Conservation (phyloP, 2,888 invertebrate species). For the Frankliniella intonsa region DNA sequence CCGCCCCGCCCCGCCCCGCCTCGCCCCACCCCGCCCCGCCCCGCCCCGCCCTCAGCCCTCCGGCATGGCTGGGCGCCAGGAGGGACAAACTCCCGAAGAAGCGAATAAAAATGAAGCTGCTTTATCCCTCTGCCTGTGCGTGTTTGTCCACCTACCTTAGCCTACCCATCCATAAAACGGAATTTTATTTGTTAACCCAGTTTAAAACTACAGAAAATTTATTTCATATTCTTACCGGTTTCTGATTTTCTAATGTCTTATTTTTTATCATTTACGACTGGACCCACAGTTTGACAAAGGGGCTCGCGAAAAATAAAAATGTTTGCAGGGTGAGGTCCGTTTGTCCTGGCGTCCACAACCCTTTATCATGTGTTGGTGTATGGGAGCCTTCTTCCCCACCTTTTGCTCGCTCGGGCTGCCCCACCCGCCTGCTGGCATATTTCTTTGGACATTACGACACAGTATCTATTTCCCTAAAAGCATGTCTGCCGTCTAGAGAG, state of each 20-base stretch:
- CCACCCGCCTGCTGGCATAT: conserved; percentile 1
- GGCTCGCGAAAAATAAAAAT: no score
- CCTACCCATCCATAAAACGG: background rate
- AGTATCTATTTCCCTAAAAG: conserved; percentile 27
- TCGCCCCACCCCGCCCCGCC: background rate
- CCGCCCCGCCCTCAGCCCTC: background rate
- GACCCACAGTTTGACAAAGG: no score
- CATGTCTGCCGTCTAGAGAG: background rate
- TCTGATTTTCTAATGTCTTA: no score
- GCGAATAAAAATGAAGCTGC: conserved; percentile 17
- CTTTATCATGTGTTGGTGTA: no score
- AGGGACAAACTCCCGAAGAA: conserved; percentile 24
- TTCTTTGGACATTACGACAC: conserved; percentile 20
- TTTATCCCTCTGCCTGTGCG: background rate
- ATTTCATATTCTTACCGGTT: no score
- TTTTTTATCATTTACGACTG: no score
- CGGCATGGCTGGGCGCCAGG: background rate
- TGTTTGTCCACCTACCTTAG: background rate
- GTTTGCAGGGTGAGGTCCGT: no score
- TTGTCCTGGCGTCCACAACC: no score
- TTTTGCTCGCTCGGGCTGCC: background rate
- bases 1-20: background rate
- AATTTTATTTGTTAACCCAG: no score
- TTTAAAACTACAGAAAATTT: no score
- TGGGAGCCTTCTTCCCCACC: background rate